phyloP scores from a whole-genome alignment of 2,888 invertebrate species.

The Gandaritis pyraliata region DNA sequence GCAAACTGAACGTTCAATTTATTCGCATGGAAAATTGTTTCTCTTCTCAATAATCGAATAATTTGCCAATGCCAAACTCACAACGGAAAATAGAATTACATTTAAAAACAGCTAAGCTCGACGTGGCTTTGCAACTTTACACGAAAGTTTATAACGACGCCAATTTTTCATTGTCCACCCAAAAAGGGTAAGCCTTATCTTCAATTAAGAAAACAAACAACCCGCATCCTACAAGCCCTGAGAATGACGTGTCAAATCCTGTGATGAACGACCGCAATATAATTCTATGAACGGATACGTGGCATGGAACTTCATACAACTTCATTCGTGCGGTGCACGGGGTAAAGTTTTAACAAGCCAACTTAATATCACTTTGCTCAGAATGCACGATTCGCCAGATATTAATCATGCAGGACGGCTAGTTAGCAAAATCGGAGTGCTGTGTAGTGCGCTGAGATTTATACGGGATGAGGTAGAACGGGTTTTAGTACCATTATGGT shows the following conservation, averaged over 20 bases:
- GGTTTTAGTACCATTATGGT: slow-evolving; percentile 41
- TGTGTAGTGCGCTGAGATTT: slow-evolving; percentile 61
- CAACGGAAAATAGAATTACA: slow-evolving; percentile 23
- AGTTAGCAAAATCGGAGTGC: slow-evolving; percentile 77
- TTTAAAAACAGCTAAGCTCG: slow-evolving; percentile 23
- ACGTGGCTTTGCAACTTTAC: slow-evolving; percentile 25
- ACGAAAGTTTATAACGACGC: slow-evolving; percentile 37
- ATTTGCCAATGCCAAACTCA: slow-evolving; percentile 28
- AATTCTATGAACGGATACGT: slow-evolving; percentile 66
- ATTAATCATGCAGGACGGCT: slow-evolving; percentile 82
- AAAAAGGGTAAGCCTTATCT: slow-evolving; percentile 43
- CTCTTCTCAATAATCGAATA: slow-evolving; percentile 32
- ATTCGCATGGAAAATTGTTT: slow-evolving; percentile 39
- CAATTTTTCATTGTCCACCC: slow-evolving; percentile 42
- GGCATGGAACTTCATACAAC: slow-evolving; percentile 67
- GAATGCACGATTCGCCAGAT: slow-evolving; percentile 80
- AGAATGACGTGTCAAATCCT: slow-evolving; percentile 52
- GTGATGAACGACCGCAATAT: slow-evolving; percentile 59
- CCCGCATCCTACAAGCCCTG: slow-evolving; percentile 44
- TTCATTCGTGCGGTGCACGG: slow-evolving; percentile 70
- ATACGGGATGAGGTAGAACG: slow-evolving; percentile 46
- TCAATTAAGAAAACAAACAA: slow-evolving; percentile 57
- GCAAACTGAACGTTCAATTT: slow-evolving; percentile 40
- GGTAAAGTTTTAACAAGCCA: slow-evolving; percentile 83
- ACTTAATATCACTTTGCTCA: slow-evolving; percentile 83